Evolutionary conservation across 2,113 vertebrate species (phyloP).

Genomic region (Triplophysa siluroides): DNA sequence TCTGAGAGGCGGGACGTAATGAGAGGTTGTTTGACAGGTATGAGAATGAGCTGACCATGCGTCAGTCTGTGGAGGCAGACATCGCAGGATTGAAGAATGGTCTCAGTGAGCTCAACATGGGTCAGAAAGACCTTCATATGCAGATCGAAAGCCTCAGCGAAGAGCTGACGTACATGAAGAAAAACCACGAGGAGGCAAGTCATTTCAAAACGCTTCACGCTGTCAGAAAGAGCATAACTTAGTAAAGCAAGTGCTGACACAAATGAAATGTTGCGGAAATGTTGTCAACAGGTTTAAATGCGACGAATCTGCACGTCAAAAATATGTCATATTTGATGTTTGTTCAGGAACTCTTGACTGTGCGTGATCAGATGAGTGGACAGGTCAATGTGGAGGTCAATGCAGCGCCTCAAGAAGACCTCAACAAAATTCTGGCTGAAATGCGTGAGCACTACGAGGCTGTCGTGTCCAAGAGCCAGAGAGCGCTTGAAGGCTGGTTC

Average conservation of each 20-base stretch:
- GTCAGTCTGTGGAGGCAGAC: conserved; percentile 80
- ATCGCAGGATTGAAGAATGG: conserved; percentile 74
- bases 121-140: conserved; percentile 66
- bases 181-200: conserved; percentile 72
- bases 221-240: not conserved
- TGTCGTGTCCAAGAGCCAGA: conserved; percentile 75
- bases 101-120: conserved; percentile 73
- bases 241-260: not conserved
- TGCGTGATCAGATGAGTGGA: conserved; percentile 62
- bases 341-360: conserved; percentile 63
- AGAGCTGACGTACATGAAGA: conserved; percentile 70
- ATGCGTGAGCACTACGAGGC: conserved; percentile 84
- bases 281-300: not conserved
- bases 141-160: conserved; percentile 69
- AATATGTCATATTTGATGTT: not conserved
- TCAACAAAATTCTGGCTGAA: conserved; percentile 64
- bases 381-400: conserved; percentile 77
- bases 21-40: conserved; percentile 45
- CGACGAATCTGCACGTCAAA: too few species aligned
- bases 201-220: not conserved
- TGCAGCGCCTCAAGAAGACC: conserved; percentile 63
- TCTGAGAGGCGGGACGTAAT: not conserved
- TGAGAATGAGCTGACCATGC: conserved; percentile 77
- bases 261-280: not conserved
- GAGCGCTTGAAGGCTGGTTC: conserved; percentile 77